Conservation (phyloP, 1,140 invertebrate species). For the Drosophila erecta region DNA sequence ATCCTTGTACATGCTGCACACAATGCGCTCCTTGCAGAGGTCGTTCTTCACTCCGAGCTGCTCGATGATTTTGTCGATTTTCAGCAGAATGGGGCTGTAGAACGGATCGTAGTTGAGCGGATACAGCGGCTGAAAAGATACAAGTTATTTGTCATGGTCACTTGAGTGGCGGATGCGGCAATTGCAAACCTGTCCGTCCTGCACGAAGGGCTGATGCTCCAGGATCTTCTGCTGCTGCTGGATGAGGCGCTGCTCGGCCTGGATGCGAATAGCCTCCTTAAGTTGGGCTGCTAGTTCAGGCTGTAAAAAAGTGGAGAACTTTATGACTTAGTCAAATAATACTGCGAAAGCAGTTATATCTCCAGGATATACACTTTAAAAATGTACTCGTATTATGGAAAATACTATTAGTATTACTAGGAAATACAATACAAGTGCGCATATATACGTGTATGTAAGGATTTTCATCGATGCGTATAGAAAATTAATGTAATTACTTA, state of each 20-base stretch:
- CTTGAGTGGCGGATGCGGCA: background rate
- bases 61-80: constrained; percentile 90
- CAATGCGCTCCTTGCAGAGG: constrained; percentile 90
- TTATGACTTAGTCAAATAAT: too few species aligned
- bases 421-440: too few species aligned
- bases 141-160: constrained; percentile 33
- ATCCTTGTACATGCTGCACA: constrained; percentile 93
- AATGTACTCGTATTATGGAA: too few species aligned
- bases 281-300: constrained; percentile 75
- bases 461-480: too few species aligned
- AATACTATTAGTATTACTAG: too few species aligned
- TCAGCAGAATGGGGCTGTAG: constrained; percentile 91
- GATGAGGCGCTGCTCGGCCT: constrained; percentile 79
- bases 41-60: constrained; percentile 89
- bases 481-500: too few species aligned
- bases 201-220: constrained; percentile 81
- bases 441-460: too few species aligned
- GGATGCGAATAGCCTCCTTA: constrained; percentile 84
- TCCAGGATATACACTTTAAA: too few species aligned
- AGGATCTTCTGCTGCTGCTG: constrained; percentile 84
- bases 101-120: constrained; percentile 88
- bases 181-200: constrained; percentile 79
- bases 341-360: too few species aligned
- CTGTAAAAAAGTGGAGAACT: constrained; percentile 22
- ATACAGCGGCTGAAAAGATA: constrained; percentile 68